Evolutionary conservation across 30 jellyfish, hydroid and myxozoan genomes (phyloP).

Genomic region (Chrysaora quinquecirrha): DNA sequence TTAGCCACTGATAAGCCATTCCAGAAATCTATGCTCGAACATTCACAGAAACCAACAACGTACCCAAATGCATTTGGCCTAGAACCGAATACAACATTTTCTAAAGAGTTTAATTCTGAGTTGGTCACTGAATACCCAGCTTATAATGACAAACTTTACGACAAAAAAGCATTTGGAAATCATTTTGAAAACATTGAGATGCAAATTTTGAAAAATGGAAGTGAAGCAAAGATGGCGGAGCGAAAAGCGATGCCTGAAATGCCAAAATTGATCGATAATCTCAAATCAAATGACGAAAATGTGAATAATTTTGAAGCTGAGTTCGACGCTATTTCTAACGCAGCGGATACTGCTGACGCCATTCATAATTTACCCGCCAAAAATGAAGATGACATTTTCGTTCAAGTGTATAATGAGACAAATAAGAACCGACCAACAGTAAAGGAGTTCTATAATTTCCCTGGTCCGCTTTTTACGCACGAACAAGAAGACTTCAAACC

Average conservation of each 20-base stretch:
- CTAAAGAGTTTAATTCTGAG: not conserved
- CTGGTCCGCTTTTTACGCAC: not conserved
- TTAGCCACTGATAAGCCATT: not conserved
- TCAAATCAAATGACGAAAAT: constrained; percentile 42
- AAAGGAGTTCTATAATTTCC: not conserved
- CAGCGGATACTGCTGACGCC: constrained; percentile 53
- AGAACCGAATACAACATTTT: not conserved
- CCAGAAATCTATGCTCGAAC: not conserved
- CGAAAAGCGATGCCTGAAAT: not conserved
- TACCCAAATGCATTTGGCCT: not conserved
- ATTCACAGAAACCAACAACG: not conserved
- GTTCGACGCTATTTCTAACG: constrained; percentile 56
- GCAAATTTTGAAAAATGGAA: constrained; percentile 7
- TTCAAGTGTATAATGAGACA: constrained; percentile 11
- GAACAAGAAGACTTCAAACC: not conserved
- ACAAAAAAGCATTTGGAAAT: not conserved
- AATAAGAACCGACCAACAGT: not conserved
- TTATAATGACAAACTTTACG: constrained; percentile 4
- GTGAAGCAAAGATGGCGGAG: not conserved
- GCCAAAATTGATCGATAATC: constrained; percentile 26
- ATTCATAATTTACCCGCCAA: not conserved
- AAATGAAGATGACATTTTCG: constrained; percentile 25
- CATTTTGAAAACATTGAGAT: constrained; percentile 8
- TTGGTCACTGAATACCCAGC: constrained; percentile 18
- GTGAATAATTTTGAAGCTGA: constrained; percentile 63